Evolutionary conservation across 2,797 vertebrate species (phyloP).

Genomic region (Sebastes nivosus): DNA sequence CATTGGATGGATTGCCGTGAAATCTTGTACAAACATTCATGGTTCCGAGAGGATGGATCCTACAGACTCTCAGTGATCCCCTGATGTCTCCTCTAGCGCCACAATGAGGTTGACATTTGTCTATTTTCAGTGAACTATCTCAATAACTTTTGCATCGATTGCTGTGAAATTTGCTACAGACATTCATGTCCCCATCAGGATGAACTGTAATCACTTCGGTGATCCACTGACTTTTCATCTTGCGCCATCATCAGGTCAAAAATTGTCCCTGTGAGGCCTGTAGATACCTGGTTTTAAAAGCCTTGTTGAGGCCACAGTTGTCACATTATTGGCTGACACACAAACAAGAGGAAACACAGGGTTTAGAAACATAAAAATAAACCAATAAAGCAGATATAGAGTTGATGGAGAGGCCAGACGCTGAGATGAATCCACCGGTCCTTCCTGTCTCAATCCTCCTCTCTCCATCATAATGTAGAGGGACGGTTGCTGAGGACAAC

Average conservation of each 20-base stretch:
- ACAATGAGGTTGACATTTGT: too few relatives aligned
- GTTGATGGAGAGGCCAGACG: background rate
- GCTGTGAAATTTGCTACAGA: background rate
- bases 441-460: conserved; percentile 4
- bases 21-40: too few relatives aligned
- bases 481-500: conserved; percentile 83
- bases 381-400: background rate
- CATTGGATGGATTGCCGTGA: background rate
- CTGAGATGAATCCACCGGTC: conserved; percentile 12
- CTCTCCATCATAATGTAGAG: conserved; percentile 72
- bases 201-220: background rate
- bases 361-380: background rate
- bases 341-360: background rate
- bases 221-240: background rate
- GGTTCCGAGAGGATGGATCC: too few relatives aligned
- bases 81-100: too few relatives aligned
- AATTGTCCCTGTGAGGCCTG: background rate
- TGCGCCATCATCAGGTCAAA: background rate
- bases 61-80: too few relatives aligned
- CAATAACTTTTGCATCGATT: background rate
- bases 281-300: background rate
- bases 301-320: background rate
- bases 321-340: background rate
- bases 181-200: background rate
- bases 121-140: background rate